phyloP scores from a whole-genome alignment of 35 echinoderm and acorn worm genomes.

The Lytechinus variegatus region DNA sequence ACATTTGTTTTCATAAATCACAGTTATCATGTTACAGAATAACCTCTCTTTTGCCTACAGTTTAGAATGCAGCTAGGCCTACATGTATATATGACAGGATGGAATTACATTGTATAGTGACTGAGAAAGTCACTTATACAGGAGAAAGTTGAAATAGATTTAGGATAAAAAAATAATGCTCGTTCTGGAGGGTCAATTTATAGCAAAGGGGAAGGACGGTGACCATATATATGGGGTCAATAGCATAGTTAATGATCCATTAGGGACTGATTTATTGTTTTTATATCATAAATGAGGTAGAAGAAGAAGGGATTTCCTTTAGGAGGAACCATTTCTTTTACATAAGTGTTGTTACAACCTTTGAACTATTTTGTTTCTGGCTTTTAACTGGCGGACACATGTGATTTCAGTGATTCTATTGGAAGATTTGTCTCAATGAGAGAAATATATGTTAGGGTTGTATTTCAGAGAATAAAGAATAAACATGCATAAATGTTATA shows the following conservation, averaged over 20 bases:
- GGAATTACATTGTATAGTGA: no score
- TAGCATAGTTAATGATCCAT: not conserved
- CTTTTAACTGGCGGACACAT: not conserved
- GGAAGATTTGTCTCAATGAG: not conserved
- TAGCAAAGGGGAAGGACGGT: not conserved
- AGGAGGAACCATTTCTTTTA: not conserved
- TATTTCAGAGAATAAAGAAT: no score
- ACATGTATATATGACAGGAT: no score
- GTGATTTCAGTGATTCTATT: not conserved
- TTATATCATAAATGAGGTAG: not conserved
- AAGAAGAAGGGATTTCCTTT: not conserved
- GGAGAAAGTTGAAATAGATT: not conserved
- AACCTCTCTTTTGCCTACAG: no score
- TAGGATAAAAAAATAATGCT: not conserved
- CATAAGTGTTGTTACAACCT: not conserved
- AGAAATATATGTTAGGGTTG: no score
- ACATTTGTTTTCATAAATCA: no score
- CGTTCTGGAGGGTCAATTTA: not conserved
- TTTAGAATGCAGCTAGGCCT: no score
- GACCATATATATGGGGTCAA: not conserved
- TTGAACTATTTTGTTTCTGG: no score
- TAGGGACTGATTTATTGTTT: not conserved
- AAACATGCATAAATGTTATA: no score
- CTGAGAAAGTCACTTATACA: not conserved
- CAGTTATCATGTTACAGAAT: no score